Evolutionary conservation across 2,113 vertebrate genomes (phyloP).

Genomic region (Ceyx cyanopectus): DNA sequence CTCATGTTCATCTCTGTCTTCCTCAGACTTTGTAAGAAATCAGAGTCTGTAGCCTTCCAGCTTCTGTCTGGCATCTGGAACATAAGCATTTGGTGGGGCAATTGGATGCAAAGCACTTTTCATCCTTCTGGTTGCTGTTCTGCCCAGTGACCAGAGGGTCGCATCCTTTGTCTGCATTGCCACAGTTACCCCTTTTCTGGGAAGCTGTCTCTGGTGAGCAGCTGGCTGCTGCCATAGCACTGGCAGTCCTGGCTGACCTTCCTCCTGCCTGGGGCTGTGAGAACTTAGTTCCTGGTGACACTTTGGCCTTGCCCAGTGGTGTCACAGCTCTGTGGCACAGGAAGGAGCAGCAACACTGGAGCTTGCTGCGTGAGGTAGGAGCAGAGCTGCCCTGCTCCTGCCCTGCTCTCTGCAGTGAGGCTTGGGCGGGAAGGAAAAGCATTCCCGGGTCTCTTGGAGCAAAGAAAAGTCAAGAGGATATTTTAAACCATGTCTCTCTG

Average conservation of each 20-base stretch:
- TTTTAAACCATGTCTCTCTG: constrained; percentile 7
- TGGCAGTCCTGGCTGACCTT: not conserved
- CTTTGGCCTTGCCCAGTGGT: not conserved
- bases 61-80: not conserved
- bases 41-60: not conserved
- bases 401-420: not conserved
- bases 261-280: not conserved
- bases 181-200: not conserved
- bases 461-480: not conserved
- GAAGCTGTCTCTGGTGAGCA: not conserved
- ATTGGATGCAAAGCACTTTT: not conserved
- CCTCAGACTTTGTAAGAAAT: not conserved
- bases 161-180: not conserved
- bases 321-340: fast-evolving
- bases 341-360: not conserved
- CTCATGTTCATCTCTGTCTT: not conserved
- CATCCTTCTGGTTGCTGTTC: not conserved
- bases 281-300: not conserved
- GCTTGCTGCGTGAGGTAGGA: fast-evolving
- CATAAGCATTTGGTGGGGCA: not conserved
- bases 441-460: not conserved
- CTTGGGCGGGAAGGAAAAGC: not conserved
- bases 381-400: not conserved
- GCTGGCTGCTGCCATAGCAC: not conserved
- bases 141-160: not conserved